These are phyloP conservation scores for Polyodon spathula DNA, from an alignment of 2,113 vertebrate species.

Conservation along the genomic window DNA sequence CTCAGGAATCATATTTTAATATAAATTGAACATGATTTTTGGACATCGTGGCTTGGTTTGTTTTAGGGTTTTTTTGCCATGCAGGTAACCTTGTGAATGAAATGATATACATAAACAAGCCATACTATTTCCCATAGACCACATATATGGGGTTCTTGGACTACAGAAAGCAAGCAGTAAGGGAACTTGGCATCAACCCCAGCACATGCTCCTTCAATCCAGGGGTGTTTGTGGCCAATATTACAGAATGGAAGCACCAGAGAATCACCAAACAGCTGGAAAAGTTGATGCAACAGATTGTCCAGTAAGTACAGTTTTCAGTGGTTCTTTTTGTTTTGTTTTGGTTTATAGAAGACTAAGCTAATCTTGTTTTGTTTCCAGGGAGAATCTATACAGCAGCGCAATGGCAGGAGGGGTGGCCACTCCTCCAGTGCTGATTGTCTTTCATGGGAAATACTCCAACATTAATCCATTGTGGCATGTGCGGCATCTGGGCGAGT, in stretches of 20 bases:
- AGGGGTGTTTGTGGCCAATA: constrained; percentile 86
- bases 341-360: neutral
- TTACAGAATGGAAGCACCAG: constrained; percentile 82
- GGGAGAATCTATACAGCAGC: constrained; percentile 88
- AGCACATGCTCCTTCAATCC: constrained; percentile 92
- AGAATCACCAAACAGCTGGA: constrained; percentile 87
- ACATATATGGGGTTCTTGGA: constrained; percentile 95
- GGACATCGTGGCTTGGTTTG: too few species aligned
- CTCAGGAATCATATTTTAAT: too few species aligned
- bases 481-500: constrained; percentile 81
- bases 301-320: constrained; percentile 51
- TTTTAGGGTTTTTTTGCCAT: too few species aligned
- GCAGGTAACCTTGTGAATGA: too few species aligned
- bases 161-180: constrained; percentile 78
- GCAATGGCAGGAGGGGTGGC: constrained; percentile 84
- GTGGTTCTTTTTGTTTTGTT: neutral
- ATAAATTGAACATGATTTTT: too few species aligned
- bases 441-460: constrained; percentile 79
- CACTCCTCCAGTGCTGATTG: constrained; percentile 89
- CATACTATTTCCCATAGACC: constrained; percentile 56
- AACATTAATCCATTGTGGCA: constrained; percentile 82
- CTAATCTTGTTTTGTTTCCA: constrained; percentile 31
- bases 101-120: too few species aligned
- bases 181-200: constrained; percentile 83
- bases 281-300: constrained; percentile 87